Base-by-base conservation (phyloP, 2,113 vertebrate genomes). In the Verasper variegatus region DNA sequence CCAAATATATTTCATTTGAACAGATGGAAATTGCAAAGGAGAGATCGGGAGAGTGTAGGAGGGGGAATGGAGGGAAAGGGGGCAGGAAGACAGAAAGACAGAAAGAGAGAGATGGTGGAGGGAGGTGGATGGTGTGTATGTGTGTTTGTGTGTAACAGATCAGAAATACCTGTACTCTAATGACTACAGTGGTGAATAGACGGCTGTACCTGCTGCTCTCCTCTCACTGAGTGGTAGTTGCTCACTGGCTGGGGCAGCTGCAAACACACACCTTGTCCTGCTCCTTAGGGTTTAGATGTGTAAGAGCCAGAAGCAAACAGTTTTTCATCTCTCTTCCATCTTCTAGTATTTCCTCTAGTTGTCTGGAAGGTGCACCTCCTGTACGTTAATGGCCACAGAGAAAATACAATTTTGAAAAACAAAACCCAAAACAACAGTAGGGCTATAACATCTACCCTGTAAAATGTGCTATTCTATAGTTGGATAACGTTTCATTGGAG, bases 1-100 rank as follows among this genome's bases (percentile, higher is more conserved):
- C 87, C 88, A 93, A 85, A 88, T 89, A 91, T 91, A 91, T 91
- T 93, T 93, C 86, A 91, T 91, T 86, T 86, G 74, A 92, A 88
- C 86, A 91, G 90, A 94, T 93, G 92, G 90, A 93, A 91, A 92
- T 88, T 91, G 85, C 72, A 82, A 89, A 86, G 71, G 68, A 88
- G 81, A 82, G 88, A 88, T 75, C 80, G 77, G 75, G 67, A n/a
- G 18, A 69, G 85, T 71, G 78, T 74, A 65, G 67, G 80, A 76
- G 77, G 63, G 61, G 68, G 31, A 1, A 7, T 7, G 31, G 31
- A 8, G 31, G 31, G 31, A 8, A 31, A 31, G 6, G 31, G 31
- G 31, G 6, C 82, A 7, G 31, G 31, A 31, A 31, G 31, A 31
- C 68, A 77, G 55, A 66, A 70, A 76, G 71, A 74, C 70, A 70